Base-by-base conservation (phyloP, 2,797 vertebrate genomes). In the Australoheros facetus region DNA sequence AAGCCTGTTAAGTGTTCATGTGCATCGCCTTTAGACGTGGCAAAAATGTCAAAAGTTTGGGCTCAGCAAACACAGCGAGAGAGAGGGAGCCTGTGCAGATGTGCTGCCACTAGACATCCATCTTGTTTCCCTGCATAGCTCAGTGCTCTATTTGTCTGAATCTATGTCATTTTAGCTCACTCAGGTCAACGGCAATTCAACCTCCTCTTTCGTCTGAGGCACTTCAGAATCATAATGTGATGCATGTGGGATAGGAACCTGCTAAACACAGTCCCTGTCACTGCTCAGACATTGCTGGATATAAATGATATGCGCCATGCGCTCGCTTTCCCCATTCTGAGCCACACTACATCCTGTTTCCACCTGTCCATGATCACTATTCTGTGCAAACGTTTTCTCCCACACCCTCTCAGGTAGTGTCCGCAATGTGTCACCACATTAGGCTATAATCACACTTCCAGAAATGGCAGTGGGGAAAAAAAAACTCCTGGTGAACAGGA, bases 161-260 rank as follows among this genome's bases (percentile, higher is more conserved):
- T 95, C 88, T 90, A 89, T 93, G 94, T 94, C 94, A 95, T 94
- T 94, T 95, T 94, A 92, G 93, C 93, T 95, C 92, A 94, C 91
- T 93, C 93, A 93, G 93, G 94, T 95, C 94, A 95, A 89, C 89
- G 84, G 92, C 92, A 94, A 94, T 94, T 92, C 93, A 91, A 93
- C 92, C 91, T 93, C 92, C 92, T 93, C 93, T 89, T 94, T 95
- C 90, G 90, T 94, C 91, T 91, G 88, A 93, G 92, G 86, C 93
- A 92, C 91, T 94, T 94, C 93, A 91, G 91, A 89, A 92, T 92
- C 90, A 92, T 94, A 94, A 95, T 94, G 92, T 94, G 92, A 95
- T 94, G 94, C 94, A 94, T 93, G 93, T 90, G 91, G 87, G 92
- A 93, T 91, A 83, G 93, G 89, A 93, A 94, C 88, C 92, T 93